Evolutionary conservation across 2,113 vertebrate species (phyloP).

Genomic region (Platichthys flesus): DNA sequence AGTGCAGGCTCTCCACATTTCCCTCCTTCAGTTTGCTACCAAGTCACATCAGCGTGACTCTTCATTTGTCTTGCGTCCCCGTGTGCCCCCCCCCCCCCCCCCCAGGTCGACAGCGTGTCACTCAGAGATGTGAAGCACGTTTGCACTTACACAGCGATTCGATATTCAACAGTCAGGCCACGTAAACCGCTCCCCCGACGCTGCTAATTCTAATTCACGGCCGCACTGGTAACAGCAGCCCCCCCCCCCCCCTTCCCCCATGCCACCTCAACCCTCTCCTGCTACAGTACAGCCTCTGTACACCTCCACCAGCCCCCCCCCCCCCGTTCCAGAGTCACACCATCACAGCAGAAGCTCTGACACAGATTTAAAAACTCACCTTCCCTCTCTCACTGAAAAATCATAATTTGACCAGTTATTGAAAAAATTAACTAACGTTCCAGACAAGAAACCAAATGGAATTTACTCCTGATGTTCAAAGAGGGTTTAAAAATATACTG

Average conservation of each 20-base stretch:
- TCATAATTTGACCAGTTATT: background rate
- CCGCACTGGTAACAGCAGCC: conserved; percentile 14
- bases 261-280: conserved; percentile 3
- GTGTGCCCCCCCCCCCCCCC: too few species aligned
- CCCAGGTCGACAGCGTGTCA: conserved; percentile 8
- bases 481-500: too few species aligned
- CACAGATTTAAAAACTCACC: background rate
- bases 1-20: background rate
- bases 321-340: background rate
- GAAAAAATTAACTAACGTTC: background rate
- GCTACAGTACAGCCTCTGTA: background rate
- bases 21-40: background rate
- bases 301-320: background rate
- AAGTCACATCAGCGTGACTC: conserved; percentile 14
- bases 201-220: conserved; percentile 61
- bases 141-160: conserved; percentile 34
- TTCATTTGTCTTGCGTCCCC: background rate
- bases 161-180: conserved; percentile 43
- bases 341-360: background rate
- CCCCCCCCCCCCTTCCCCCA: background rate
- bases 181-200: conserved; percentile 19
- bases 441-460: too few species aligned
- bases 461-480: too few species aligned
- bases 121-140: conserved; percentile 45
- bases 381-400: background rate